phyloP scores from a whole-genome alignment of 1,140 invertebrate genomes.

The Papilio polytes region DNA sequence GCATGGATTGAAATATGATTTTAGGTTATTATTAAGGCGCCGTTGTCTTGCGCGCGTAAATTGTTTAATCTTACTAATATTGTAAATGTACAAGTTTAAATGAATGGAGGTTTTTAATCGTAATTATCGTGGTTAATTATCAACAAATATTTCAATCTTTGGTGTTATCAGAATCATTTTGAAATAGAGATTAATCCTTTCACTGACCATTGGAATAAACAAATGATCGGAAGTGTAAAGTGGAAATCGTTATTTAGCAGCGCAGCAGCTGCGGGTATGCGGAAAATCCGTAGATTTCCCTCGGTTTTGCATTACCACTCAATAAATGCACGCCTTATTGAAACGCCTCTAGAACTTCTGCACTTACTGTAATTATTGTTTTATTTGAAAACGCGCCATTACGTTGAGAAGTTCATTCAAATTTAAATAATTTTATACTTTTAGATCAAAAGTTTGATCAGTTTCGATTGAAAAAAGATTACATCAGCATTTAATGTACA shows the following conservation, averaged over 20 bases:
- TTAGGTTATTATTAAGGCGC: too few species aligned
- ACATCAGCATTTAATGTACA: too few species aligned
- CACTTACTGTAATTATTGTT: slow-evolving; percentile 56
- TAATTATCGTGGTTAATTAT: too few species aligned
- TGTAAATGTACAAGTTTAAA: too few species aligned
- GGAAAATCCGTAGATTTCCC: slow-evolving; percentile 27
- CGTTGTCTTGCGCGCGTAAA: too few species aligned
- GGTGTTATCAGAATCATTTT: not conserved
- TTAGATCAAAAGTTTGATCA: too few species aligned
- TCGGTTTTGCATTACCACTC: slow-evolving; percentile 17
- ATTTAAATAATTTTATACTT: not conserved
- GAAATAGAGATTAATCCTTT: slow-evolving; percentile 16
- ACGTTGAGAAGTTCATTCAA: not conserved
- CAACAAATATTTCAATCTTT: not conserved
- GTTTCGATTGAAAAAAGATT: too few species aligned
- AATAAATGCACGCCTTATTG: slow-evolving; percentile 45
- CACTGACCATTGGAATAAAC: slow-evolving; percentile 18
- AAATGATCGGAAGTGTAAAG: slow-evolving; percentile 34
- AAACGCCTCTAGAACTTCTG: slow-evolving; percentile 47
- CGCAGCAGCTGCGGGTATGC: not conserved
- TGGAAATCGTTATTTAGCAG: slow-evolving; percentile 2
- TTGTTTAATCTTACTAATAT: too few species aligned
- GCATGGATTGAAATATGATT: too few species aligned
- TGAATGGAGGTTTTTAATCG: too few species aligned
- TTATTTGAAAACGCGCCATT: not conserved